Evolutionary conservation across 2,888 invertebrate species (phyloP).

Genomic region (Rhopalosiphum nymphaeae): DNA sequence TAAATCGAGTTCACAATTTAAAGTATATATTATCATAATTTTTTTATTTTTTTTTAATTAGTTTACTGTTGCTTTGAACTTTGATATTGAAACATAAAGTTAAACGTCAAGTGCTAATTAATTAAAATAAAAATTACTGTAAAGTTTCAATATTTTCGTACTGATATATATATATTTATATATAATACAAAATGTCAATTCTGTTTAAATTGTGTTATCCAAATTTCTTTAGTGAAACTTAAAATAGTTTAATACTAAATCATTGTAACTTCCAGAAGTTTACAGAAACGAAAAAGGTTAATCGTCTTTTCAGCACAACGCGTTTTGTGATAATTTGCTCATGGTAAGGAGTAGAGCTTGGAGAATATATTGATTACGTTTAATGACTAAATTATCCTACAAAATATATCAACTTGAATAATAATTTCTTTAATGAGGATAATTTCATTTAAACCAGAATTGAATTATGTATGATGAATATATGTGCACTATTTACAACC

Average conservation of each 20-base stretch:
- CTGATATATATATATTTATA: not conserved
- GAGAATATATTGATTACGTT: not conserved
- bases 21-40: not conserved
- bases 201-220: not conserved
- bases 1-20: not conserved
- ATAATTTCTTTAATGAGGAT: not conserved
- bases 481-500: not conserved
- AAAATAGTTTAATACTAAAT: constrained; percentile 26
- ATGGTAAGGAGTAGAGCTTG: not conserved
- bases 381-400: not conserved
- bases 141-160: not conserved
- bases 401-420: not conserved
- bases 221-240: constrained; percentile 1
- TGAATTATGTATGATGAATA: not conserved
- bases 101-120: not conserved
- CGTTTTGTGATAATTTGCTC: not conserved
- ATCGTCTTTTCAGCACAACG: not conserved
- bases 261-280: not conserved
- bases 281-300: constrained; percentile 18
- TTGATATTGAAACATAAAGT: not conserved
- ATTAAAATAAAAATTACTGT: not conserved
- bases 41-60: not conserved
- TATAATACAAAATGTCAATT: not conserved
- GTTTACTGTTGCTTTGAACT: not conserved
- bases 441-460: not conserved